phyloP scores from a whole-genome alignment of 2,888 invertebrate species.

The Dolomedes plantarius region DNA sequence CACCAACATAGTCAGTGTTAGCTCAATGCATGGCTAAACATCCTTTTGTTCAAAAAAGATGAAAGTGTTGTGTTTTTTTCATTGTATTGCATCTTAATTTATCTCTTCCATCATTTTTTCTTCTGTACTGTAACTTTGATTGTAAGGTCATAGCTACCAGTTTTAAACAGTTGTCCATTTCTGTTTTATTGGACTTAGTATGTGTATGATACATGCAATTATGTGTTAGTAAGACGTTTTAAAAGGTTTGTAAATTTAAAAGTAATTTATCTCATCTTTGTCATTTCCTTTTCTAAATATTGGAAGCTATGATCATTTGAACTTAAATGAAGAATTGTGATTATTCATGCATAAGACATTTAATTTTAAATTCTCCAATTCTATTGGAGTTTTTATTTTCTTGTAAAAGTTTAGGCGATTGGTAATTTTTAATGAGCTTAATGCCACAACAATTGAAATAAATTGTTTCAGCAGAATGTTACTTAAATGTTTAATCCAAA shows the following conservation, averaged over 20 bases:
- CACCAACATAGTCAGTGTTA: constrained; percentile 60
- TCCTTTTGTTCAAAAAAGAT: not conserved
- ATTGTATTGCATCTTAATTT: constrained; percentile 1
- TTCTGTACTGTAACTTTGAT: not conserved
- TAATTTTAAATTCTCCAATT: not conserved
- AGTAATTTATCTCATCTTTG: no score
- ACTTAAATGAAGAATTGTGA: not conserved
- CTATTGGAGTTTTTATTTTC: not conserved
- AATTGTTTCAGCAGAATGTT: not conserved
- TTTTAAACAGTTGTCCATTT: not conserved
- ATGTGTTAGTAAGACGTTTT: not conserved
- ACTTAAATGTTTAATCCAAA: not conserved
- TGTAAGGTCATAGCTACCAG: constrained; percentile 5
- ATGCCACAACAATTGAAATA: not conserved
- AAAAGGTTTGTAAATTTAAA: no score
- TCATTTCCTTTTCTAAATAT: no score
- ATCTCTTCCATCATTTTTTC: not conserved
- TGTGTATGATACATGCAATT: not conserved
- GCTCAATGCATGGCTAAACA: constrained; percentile 48
- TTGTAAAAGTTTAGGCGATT: not conserved
- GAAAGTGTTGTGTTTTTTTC: constrained; percentile 5
- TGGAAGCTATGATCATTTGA: constrained; percentile 4
- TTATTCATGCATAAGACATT: not conserved
- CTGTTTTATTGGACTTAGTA: no score
- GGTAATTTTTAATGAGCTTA: not conserved